Base-by-base conservation (phyloP, 2,797 vertebrate genomes). In the Falco peregrinus region DNA sequence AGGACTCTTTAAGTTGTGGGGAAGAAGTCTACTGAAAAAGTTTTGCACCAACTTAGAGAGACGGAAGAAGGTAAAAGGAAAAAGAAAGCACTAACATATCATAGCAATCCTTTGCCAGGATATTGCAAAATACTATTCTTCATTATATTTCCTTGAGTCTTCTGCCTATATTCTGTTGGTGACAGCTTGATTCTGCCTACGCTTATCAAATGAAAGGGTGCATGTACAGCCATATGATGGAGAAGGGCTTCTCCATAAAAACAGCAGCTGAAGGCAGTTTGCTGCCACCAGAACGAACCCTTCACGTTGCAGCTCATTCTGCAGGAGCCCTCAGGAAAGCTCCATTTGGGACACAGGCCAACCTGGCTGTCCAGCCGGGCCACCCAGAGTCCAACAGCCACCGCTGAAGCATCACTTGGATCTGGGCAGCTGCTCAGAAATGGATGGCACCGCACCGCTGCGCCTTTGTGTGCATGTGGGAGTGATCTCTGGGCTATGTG, bases 111-210 rank as follows among this genome's bases (percentile, higher is more conserved):
- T 91, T 71, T 89, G 63, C 63, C 48, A 43, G 76, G 67, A 69
- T 75, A 86, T 26, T 79, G 87, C 84, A 84, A 84, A 92, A 81
- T 53, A 16, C 45, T 80, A n/a, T 31, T 88, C 43, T 41, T 79
- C 78, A 68, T 37, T 86, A 65, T 16, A 79, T 70, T 87, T 77
- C 61, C 53, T 89, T 50, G 43, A 89, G 20, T 94, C 45, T 90
- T 69, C 79, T 91, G 76, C 90, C 84, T 84, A 79, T 63, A 91
- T 75, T 87, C 53, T 85, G 89, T 15, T 59, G 78, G 48, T 50
- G 65, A 96, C 89, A 96, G 87, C 80, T 92, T 95, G 76, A 75
- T 88, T 95, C 87, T 89, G 91, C 84, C 94, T 89, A 48, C 7
- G 8, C 92, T 84, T 57, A 87, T 78, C 64, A 88, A 92, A 85